Percentiles rank a stretch among this genome's conserved stretches.
These are phyloP conservation scores for Microplitis mediator DNA, from an alignment of 1,140 invertebrate species.

Conservation along the genomic window DNA sequence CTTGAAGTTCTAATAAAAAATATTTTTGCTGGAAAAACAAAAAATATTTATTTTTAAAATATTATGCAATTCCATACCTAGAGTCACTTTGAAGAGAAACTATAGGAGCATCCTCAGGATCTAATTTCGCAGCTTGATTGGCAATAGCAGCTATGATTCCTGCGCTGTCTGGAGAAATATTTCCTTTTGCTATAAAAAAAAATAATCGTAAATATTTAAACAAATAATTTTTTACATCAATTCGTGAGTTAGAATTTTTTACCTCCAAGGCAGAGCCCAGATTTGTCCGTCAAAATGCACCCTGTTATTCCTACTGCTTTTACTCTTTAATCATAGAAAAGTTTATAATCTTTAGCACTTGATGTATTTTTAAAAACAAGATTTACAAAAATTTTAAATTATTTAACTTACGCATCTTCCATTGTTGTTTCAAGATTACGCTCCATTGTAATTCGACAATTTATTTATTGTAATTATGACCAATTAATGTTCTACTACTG, in stretches of 20 bases:
- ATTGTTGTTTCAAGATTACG: conserved; percentile 53
- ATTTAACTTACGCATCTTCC: conserved; percentile 54
- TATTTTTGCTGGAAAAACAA: not conserved
- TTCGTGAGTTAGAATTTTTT: not conserved
- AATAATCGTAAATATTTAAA: not conserved
- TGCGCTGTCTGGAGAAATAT: conserved; percentile 55
- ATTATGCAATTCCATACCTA: conserved; percentile 42
- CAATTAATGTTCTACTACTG: no score
- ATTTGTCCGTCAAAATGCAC: conserved; percentile 55
- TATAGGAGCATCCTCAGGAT: conserved; percentile 50
- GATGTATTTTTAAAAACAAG: not conserved
- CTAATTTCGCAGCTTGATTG: conserved; percentile 56
- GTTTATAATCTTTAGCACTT: not conserved
- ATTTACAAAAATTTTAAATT: not conserved
- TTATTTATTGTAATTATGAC: not conserved
- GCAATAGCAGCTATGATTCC: conserved; percentile 59
- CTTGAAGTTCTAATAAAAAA: not conserved
- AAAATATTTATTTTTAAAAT: not conserved
- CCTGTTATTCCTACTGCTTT: conserved; percentile 48
- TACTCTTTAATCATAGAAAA: conserved; percentile 36
- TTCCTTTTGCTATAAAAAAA: conserved; percentile 51
- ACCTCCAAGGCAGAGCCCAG: conserved; percentile 59
- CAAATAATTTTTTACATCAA: conserved; percentile 21
- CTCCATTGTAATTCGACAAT: conserved; percentile 46
- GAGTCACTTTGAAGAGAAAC: conserved; percentile 55